Evolutionary conservation across 2,888 invertebrate species (phyloP), one percentile per base, ranked within the genome.

Genomic region (Cantharis flavilabris): DNA sequence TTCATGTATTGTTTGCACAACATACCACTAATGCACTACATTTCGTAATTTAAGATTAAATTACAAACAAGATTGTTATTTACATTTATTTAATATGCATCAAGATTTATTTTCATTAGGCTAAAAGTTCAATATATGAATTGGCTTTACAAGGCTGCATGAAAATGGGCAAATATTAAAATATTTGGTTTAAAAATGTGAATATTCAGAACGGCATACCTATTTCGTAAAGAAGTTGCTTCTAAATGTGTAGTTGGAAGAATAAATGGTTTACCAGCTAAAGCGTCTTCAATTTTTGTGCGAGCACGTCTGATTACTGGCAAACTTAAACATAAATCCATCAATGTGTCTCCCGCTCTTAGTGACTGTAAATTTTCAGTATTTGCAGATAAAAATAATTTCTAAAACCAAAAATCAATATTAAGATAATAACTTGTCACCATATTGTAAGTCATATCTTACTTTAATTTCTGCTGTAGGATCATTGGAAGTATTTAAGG

Each of bases 291-390:
- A 82, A 92, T 92, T 85, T 92, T 91, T 73, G 89, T 87, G 77
- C 91, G 90, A 81, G 93, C 93, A 79, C 91, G 90, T 77, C 90
- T 90, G 62, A 94, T 89, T 80, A 92, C 90, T 0, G 96, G 95
- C 84, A 97, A 90, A 79, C 92, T 92, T 3, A 94, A 90, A 86
- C 97, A 97, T 81, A 97, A 93, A 83, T 96, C 94, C 63, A 97
- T 90, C 75, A 98, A 89, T 11, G 93, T 93, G 83, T 95, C 93
- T 28, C 96, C 96, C 0, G 96, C 97, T 82, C 95, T 92, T 79
- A 97, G 90, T 81, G 94, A 92, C 89, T 96, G 95, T 73, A 98
- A 90, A 82, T 92, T 92, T 49, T 93, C 92, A 3, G 94, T 91
- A 86, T 97, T 97, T 72, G 94, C 94, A 76, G 93, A 91, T 75